Conservation (phyloP, 2,113 vertebrate genomes). For the Ammodytes dubius region DNA sequence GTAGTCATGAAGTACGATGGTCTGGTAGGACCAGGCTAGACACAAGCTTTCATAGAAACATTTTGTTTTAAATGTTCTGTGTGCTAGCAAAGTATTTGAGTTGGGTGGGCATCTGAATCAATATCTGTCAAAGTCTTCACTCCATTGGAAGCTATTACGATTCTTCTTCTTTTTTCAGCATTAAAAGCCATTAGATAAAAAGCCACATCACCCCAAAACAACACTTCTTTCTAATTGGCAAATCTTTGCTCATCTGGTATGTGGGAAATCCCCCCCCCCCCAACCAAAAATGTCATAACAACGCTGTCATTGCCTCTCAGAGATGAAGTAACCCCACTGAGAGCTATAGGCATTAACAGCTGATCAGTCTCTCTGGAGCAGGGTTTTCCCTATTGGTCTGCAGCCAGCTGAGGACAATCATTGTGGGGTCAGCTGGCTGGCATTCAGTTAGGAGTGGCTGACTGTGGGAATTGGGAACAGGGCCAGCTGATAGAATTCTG, state of each 20-base stretch:
- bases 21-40: too few relatives aligned
- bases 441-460: constrained; percentile 11
- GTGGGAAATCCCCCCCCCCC: neutral
- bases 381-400: constrained; percentile 21
- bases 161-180: neutral
- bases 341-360: neutral
- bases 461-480: constrained; percentile 50
- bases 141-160: constrained; percentile 17
- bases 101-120: constrained; percentile 11
- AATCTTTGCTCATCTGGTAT: neutral
- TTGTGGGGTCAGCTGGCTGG: constrained; percentile 27
- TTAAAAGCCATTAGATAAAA: constrained; percentile 29
- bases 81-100: neutral
- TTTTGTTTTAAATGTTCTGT: neutral
- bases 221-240: constrained; percentile 19
- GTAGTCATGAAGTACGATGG: too few relatives aligned
- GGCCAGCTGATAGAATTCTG: constrained; percentile 36
- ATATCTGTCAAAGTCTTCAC: constrained; percentile 39
- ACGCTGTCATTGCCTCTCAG: neutral
- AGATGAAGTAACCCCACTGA: constrained; percentile 10
- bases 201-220: constrained; percentile 14
- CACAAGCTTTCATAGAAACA: neutral
- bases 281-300: neutral
- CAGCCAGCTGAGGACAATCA: neutral
- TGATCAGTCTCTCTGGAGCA: neutral